Evolutionary conservation across 1,140 invertebrate species (phyloP), one percentile per base, ranked within the genome.

Genomic region (Pristionchus pacificus): DNA sequence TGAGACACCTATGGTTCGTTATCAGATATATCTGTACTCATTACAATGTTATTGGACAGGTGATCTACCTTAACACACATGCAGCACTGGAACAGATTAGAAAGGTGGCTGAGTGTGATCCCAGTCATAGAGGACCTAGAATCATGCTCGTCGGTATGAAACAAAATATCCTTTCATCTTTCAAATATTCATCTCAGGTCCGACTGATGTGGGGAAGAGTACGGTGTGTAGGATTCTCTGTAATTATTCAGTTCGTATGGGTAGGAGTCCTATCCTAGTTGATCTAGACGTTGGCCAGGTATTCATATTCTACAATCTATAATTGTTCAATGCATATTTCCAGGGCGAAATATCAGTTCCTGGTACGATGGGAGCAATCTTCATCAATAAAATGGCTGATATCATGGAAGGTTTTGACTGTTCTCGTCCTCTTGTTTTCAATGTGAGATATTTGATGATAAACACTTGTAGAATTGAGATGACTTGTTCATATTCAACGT

Each of bases 271-370:
- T 0, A 90, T 98, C 71, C 94, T 90, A 85, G 92, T 97, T 1
- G 96, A 99, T 84, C 85, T 98, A 19, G 96, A 99, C 88, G 92
- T 97, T 13, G 95, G 93, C 13, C 94, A 98, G 86, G 94, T 79
- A 55, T 24, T 13, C 55, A 33, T 28, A 58, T 2, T 58, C 30
- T 60, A 25, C n/a, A n/a, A n/a, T n/a, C n/a, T n/a, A n/a, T n/a
- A n/a, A n/a, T n/a, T n/a, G n/a, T n/a, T n/a, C n/a, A n/a, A n/a
- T n/a, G n/a, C n/a, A n/a, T n/a, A n/a, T 57, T 78, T 74, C 30
- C 30, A 79, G 49, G 72, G 71, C 29, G 70, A 59, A 19, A 59
- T 82, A 2, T 77, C 74, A 14, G 70, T 83, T 6, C 80, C 81
- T 30, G 82, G 82, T 3, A 76, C 80, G 0, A 74, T 83, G 27